phyloP scores from a whole-genome alignment of 2,888 invertebrate species.

The Ecliptopera silaceata region DNA sequence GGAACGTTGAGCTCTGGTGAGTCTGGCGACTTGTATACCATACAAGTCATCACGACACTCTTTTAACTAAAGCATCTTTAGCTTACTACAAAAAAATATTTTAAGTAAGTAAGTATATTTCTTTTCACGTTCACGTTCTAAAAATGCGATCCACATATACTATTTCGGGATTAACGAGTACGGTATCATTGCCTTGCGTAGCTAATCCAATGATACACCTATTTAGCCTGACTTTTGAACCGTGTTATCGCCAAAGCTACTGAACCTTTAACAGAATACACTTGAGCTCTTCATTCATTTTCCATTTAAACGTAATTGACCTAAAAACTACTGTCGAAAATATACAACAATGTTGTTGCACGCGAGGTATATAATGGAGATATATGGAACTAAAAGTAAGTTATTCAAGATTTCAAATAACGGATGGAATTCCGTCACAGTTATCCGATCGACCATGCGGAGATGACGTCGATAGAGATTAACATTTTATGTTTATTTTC shows the following conservation, averaged over 20 bases:
- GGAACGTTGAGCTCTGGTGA: no score
- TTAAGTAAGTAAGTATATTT: no score
- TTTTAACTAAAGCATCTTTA: no score
- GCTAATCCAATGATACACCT: constrained; percentile 4
- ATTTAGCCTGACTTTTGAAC: background rate
- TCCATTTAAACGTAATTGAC: constrained; percentile 17
- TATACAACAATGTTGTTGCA: constrained; percentile 42
- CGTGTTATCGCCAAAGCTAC: constrained; percentile 6
- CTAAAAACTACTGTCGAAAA: constrained; percentile 42
- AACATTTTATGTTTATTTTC: constrained; percentile 18
- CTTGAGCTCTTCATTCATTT: background rate
- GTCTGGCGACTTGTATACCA: no score
- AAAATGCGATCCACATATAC: background rate
- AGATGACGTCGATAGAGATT: constrained; percentile 10
- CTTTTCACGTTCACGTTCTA: background rate
- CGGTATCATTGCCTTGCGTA: constrained; percentile 2
- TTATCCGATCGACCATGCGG: constrained; percentile 19
- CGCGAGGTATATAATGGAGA: constrained; percentile 41
- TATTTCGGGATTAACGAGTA: background rate
- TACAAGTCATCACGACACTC: no score
- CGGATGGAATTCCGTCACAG: constrained; percentile 31
- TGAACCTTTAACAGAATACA: background rate
- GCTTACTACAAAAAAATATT: no score
- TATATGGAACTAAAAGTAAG: constrained; percentile 27
- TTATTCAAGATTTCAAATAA: constrained; percentile 36